Evolutionary conservation across 2,888 invertebrate genomes (phyloP).

Genomic region (Acrobasis repandana): DNA sequence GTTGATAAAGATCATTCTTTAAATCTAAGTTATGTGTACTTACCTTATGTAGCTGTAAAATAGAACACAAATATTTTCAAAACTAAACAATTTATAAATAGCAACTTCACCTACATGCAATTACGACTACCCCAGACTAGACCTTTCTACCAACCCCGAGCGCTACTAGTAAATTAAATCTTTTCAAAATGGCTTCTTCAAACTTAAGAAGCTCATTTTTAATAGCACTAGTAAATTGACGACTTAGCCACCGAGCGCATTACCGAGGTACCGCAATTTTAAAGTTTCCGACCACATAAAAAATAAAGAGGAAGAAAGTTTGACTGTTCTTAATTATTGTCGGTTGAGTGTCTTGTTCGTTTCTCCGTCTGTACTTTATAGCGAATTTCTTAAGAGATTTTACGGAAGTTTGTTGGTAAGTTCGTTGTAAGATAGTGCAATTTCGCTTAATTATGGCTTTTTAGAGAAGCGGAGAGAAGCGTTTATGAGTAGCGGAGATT

Average conservation of each 20-base stretch:
- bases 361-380: constrained; percentile 17
- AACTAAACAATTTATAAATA: no score
- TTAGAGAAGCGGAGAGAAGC: no score
- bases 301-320: constrained; percentile 27
- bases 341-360: constrained; percentile 56
- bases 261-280: constrained; percentile 63
- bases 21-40: no score
- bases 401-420: constrained; percentile 16
- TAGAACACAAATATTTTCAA: no score
- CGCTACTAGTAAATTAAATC: neutral
- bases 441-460: constrained; percentile 18
- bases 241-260: constrained; percentile 36
- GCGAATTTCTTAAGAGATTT: constrained; percentile 20
- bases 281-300: constrained; percentile 57
- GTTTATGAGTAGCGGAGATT: neutral
- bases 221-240: constrained; percentile 22
- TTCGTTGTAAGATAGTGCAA: constrained; percentile 18
- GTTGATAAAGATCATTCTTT: no score
- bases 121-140: neutral
- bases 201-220: constrained; percentile 13
- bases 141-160: neutral
- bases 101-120: no score
- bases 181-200: constrained; percentile 9
- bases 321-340: constrained; percentile 63
- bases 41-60: no score